Evolutionary conservation across 2,888 invertebrate species (phyloP).

Genomic region (Coenonympha glycerion): DNA sequence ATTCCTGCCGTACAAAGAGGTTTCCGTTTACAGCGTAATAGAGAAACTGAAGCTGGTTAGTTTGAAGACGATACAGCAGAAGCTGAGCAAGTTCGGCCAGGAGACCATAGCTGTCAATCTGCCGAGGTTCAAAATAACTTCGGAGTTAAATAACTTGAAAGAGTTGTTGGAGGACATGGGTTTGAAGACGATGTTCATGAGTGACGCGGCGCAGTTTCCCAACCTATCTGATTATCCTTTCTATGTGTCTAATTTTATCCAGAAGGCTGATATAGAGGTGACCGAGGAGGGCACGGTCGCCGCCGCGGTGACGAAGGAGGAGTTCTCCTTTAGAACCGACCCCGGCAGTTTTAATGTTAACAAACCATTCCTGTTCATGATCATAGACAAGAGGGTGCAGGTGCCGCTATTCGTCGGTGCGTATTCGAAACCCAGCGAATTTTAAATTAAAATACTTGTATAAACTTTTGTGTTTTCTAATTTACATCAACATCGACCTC

Average conservation of each 20-base stretch:
- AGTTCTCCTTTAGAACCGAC: conserved; percentile 36
- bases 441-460: conserved; percentile 25
- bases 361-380: conserved; percentile 62
- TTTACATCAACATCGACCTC: neutral
- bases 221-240: conserved; percentile 43
- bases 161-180: conserved; percentile 62
- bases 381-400: conserved; percentile 47
- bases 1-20: conserved; percentile 72
- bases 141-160: conserved; percentile 64
- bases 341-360: conserved; percentile 46
- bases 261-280: conserved; percentile 61
- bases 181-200: conserved; percentile 49
- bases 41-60: conserved; percentile 63
- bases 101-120: conserved; percentile 72
- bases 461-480: neutral
- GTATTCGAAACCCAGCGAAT: conserved; percentile 55
- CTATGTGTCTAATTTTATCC: conserved; percentile 51
- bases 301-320: conserved; percentile 39
- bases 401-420: conserved; percentile 57
- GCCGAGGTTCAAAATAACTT: conserved; percentile 76
- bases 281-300: conserved; percentile 57
- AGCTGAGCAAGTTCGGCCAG: conserved; percentile 48
- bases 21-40: conserved; percentile 59
- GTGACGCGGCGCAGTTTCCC: conserved; percentile 40
- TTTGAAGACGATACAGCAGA: conserved; percentile 60